Evolutionary conservation across 1,140 invertebrate genomes (phyloP), one percentile per base, ranked within the genome.

Genomic region (Brachionus rotundiformis): DNA sequence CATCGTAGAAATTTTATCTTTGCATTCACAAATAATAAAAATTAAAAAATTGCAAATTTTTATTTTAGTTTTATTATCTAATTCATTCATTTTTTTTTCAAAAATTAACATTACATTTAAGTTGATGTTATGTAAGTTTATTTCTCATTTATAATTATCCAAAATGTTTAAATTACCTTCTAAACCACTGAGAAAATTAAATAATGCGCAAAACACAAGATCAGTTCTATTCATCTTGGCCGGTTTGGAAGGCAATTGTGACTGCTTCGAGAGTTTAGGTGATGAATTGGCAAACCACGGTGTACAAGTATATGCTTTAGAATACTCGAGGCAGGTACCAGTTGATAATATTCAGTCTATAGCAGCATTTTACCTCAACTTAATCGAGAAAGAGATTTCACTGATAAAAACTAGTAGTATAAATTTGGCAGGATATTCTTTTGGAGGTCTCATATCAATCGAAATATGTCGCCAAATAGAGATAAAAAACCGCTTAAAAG

Each of bases 381-480:
- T 79, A 33, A 79, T 79, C 1, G 27, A 79, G 23, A 11, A 8
- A 36, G 16, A 79, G 8, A 11, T 79, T 11, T 19, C 6, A 11
- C 0, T 29, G 6, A 19, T 19, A 23, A 27, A 31, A 13, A 2
- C 47, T 2, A 2, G 31, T 23, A 11, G 19, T 23, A 16, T 79
- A 39, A 59, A 33, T 33, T 36, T 79, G 13, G 47, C 59, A 10
- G 76, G 76, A 2, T 79, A 79, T 59, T 79, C 76, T 33, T 79
- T 29, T 39, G 76, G 76, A 11, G 76, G 76, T 39, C 33, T 79
- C 1, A 59, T 79, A 39, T n/a, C 47, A 0, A 59, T 79, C 5
- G 76, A 79, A 23, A 33, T 79, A n/a, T 79, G 76, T n/a, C 47
- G 47, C 16, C 76, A 23, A 41, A n/a, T 79, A 7, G 76, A 79